Evolutionary conservation across 2,113 vertebrate species (phyloP).

Genomic region (Rana temporaria): DNA sequence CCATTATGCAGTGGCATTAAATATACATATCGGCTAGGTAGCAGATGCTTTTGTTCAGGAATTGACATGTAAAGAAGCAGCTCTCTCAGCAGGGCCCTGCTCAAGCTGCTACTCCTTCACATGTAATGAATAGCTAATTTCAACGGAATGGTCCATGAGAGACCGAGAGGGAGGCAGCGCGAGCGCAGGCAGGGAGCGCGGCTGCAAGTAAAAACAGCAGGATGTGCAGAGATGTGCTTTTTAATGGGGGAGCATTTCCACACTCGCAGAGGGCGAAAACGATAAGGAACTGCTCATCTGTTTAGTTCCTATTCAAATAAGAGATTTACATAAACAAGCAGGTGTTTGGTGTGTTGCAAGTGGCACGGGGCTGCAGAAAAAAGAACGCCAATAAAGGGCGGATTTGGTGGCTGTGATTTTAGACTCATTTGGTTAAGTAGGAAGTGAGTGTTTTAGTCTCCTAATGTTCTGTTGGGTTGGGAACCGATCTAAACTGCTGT

Average conservation of each 20-base stretch:
- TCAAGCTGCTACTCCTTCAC: conserved; percentile 67
- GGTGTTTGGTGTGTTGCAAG: neutral
- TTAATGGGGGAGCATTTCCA: conserved; percentile 68
- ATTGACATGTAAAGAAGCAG: conserved; percentile 69
- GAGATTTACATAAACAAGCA: conserved; percentile 56
- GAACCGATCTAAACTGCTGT: too few species aligned
- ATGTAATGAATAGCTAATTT: conserved; percentile 78
- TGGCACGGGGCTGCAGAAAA: neutral
- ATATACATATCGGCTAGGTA: conserved; percentile 71
- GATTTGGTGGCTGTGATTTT: neutral
- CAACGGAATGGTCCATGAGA: conserved; percentile 66
- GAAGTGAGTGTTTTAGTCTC: neutral
- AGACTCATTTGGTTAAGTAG: neutral
- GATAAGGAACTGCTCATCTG: conserved; percentile 61
- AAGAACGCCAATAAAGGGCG: conserved; percentile 4
- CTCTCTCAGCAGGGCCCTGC: conserved; percentile 68
- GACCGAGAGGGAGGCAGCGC: conserved; percentile 52
- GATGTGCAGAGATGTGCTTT: conserved; percentile 64
- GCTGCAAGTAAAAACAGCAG: conserved; percentile 63
- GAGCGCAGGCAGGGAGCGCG: conserved; percentile 51
- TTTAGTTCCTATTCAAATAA: conserved; percentile 64
- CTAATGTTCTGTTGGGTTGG: too few species aligned
- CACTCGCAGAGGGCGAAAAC: conserved; percentile 65
- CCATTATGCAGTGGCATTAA: conserved; percentile 67
- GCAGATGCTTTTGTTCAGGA: conserved; percentile 72